phyloP scores from a whole-genome alignment of 2,797 vertebrate species.

The Nyctalus aviator region DNA sequence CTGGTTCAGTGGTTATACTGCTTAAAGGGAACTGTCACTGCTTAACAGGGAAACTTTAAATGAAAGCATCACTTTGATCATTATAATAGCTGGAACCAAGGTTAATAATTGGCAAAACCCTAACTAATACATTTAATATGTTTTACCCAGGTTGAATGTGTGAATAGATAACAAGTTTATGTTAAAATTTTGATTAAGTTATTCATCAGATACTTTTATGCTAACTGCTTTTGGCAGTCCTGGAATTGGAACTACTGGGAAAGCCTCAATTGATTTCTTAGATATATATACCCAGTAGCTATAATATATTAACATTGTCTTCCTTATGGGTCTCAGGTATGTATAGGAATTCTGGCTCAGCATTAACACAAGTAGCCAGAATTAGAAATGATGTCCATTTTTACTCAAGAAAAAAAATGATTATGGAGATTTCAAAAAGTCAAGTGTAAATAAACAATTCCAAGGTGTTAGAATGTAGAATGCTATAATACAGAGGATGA shows the following conservation, averaged over 20 bases:
- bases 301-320: neutral
- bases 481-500: neutral
- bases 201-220: slow-evolving; percentile 69
- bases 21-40: slow-evolving; percentile 68
- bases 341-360: slow-evolving; percentile 1
- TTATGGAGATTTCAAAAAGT: slow-evolving; percentile 25
- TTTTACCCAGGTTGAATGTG: slow-evolving; percentile 60
- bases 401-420: neutral
- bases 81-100: slow-evolving; percentile 75
- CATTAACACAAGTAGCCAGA: neutral
- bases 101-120: slow-evolving; percentile 70
- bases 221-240: slow-evolving; percentile 74
- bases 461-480: slow-evolving; percentile 20
- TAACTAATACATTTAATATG: slow-evolving; percentile 71
- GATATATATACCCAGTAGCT: slow-evolving; percentile 44
- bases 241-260: slow-evolving; percentile 55
- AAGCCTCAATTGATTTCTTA: slow-evolving; percentile 63
- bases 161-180: slow-evolving; percentile 58
- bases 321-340: neutral
- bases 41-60: slow-evolving; percentile 60
- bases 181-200: slow-evolving; percentile 74
- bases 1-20: neutral
- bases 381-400: slow-evolving; percentile 33
- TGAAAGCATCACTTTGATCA: slow-evolving; percentile 72
- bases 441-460: slow-evolving; percentile 33